These are phyloP conservation scores for Hydropsyche betteni DNA, from an alignment of 2,888 invertebrate species.

Conservation along the genomic window DNA sequence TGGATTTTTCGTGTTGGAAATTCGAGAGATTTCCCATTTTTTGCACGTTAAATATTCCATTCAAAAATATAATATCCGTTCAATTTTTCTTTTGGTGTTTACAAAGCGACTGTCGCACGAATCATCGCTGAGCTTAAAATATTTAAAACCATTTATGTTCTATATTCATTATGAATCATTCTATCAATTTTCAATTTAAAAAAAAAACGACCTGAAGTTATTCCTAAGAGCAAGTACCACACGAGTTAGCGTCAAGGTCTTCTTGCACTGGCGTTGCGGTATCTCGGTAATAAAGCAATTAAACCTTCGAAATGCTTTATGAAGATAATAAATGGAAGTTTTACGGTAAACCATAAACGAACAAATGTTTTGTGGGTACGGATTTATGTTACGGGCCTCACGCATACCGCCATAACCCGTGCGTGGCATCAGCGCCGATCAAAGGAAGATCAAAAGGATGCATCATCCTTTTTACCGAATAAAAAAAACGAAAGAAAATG, in stretches of 20 bases:
- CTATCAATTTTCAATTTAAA: too few species aligned
- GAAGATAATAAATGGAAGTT: constrained; percentile 42
- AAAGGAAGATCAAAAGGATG: constrained; percentile 18
- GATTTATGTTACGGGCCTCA: constrained; percentile 21
- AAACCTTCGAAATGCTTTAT: constrained; percentile 42
- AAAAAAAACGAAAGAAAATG: too few species aligned
- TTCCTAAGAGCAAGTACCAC: too few species aligned
- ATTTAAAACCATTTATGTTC: too few species aligned
- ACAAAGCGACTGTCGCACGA: not conserved
- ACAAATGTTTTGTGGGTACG: constrained; percentile 38
- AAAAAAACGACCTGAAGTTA: too few species aligned
- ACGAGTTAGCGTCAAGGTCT: not conserved
- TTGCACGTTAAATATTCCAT: constrained; percentile 10
- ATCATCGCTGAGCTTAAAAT: too few species aligned
- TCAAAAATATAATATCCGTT: constrained; percentile 6
- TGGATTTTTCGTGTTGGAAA: constrained; percentile 7
- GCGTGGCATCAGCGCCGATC: not conserved
- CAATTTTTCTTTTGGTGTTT: constrained; percentile 1
- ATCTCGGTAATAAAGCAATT: constrained; percentile 40
- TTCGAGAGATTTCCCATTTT: not conserved
- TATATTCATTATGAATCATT: too few species aligned
- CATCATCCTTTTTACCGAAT: not conserved
- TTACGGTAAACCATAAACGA: constrained; percentile 41
- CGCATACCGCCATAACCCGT: too few species aligned
- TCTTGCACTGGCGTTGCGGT: too few species aligned